Evolutionary conservation across 2,888 invertebrate genomes (phyloP).

Genomic region (Ophraella communa): DNA sequence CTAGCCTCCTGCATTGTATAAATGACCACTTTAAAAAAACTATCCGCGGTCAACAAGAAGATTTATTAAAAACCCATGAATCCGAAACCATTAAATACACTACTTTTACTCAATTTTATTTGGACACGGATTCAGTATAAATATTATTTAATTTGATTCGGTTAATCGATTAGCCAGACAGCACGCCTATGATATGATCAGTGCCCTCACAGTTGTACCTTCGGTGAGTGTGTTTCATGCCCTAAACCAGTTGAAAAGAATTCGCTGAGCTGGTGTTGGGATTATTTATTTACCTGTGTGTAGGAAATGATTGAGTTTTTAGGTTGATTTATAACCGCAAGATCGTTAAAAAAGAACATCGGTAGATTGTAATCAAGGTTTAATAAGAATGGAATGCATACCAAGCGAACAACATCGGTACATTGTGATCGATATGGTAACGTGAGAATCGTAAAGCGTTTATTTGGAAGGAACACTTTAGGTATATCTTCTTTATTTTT

Average conservation of each 20-base stretch:
- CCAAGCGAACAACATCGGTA: constrained; percentile 5
- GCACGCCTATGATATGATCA: neutral
- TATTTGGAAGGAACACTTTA: neutral
- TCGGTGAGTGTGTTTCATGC: constrained; percentile 5
- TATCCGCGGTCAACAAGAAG: too few species aligned
- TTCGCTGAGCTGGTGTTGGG: constrained; percentile 18
- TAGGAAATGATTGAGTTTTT: constrained; percentile 22
- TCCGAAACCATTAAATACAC: too few species aligned
- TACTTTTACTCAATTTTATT: too few species aligned
- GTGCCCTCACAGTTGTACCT: constrained; percentile 4
- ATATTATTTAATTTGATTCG: too few species aligned
- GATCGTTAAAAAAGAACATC: constrained; percentile 14
- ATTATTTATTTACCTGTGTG: constrained; percentile 30
- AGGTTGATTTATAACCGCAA: constrained; percentile 23
- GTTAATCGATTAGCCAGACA: too few species aligned
- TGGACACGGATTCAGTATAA: too few species aligned
- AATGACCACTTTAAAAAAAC: too few species aligned
- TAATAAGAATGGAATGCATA: constrained; percentile 21
- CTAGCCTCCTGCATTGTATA: too few species aligned
- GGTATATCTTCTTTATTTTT: neutral
- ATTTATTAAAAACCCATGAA: too few species aligned
- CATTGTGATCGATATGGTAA: neutral
- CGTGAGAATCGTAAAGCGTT: neutral
- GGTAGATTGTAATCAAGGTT: constrained; percentile 21
- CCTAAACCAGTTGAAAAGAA: constrained; percentile 12